Evolutionary conservation across 2,113 vertebrate species (phyloP).

Genomic region (Plecturocebus donacophilus): DNA sequence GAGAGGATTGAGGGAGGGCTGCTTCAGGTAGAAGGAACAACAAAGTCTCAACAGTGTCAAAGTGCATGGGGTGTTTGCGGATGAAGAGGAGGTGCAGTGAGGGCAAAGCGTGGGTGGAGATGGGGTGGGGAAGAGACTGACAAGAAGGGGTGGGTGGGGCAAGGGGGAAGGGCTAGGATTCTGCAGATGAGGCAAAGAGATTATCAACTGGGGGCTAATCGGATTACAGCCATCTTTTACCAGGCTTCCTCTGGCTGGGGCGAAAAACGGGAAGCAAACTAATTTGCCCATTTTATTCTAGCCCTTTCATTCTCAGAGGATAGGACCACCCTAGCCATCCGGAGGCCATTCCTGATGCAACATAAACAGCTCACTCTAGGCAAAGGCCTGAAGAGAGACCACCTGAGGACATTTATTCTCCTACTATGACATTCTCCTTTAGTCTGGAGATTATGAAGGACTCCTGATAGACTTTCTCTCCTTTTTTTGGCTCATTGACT

Average conservation of each 20-base stretch:
- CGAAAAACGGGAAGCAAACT: background rate
- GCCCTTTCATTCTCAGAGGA: background rate
- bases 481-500: background rate
- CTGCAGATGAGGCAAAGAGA: background rate
- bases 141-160: background rate
- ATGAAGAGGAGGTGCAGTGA: background rate
- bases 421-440: background rate
- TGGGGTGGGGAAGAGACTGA: background rate
- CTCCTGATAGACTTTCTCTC: background rate
- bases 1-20: background rate
- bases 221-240: background rate
- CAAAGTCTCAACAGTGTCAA: background rate
- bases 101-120: background rate
- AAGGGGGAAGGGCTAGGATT: background rate
- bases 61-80: background rate
- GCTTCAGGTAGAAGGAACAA: background rate
- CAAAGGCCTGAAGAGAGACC: background rate
- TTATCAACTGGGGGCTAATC: background rate
- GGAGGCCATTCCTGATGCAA: background rate
- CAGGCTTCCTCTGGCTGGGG: background rate
- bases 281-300: background rate
- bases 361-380: background rate
- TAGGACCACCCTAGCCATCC: background rate
- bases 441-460: background rate
- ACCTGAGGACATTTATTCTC: background rate